These are phyloP conservation scores for Tetrax tetrax DNA, from an alignment of 2,113 vertebrate genomes.

Conservation along the genomic window DNA sequence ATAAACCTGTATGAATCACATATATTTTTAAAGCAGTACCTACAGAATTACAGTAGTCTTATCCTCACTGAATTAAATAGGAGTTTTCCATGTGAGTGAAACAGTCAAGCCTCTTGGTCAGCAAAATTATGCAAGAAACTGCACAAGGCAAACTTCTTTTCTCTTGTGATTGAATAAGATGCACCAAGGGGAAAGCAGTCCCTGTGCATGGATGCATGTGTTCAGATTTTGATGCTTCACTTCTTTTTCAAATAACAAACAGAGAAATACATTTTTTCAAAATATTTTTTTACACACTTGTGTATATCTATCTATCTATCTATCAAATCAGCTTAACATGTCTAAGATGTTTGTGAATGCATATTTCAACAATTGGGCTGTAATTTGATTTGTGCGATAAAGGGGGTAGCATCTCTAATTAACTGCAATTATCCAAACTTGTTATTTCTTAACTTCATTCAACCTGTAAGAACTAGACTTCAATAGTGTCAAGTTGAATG, in stretches of 20 bases:
- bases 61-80: not conserved
- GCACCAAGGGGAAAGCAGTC: not conserved
- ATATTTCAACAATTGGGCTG: not conserved
- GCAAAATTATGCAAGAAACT: not conserved
- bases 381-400: not conserved
- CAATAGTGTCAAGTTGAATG: not conserved
- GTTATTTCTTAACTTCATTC: not conserved
- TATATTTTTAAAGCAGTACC: not conserved
- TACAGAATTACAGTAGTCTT: not conserved
- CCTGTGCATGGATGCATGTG: accelerated
- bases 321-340: not conserved
- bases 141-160: not conserved
- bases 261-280: not conserved
- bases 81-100: not conserved
- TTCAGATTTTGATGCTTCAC: not conserved
- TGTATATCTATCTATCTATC: too few relatives aligned
- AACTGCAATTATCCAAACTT: not conserved
- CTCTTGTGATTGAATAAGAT: not conserved
- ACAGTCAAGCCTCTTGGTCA: not conserved
- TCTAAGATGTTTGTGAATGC: not conserved
- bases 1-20: not conserved
- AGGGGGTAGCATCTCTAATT: not conserved
- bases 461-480: not conserved
- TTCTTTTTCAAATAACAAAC: not conserved
- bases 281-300: not conserved